A percentile compares a stretch with the other conserved stretches of the same genome.
These are phyloP conservation scores for Crocallis elinguaria DNA, from an alignment of 2,888 invertebrate species.

Conservation along the genomic window DNA sequence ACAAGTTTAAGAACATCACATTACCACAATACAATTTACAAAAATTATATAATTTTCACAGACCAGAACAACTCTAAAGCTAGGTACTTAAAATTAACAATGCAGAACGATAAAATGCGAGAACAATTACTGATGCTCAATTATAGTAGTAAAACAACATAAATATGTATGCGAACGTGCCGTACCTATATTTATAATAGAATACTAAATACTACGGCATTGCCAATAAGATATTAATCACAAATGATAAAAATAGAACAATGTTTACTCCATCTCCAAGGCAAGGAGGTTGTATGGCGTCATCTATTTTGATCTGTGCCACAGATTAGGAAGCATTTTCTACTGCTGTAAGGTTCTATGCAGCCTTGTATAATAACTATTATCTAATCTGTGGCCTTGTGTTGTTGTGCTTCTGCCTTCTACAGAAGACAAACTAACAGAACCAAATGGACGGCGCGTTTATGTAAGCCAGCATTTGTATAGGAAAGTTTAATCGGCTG, in stretches of 20 bases:
- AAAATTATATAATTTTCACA: no score
- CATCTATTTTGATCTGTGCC: slow-evolving; percentile 36
- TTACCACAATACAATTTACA: no score
- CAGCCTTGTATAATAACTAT: not conserved
- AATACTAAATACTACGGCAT: slow-evolving; percentile 20
- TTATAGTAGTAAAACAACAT: slow-evolving; percentile 22
- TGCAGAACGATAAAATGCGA: not conserved
- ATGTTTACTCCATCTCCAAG: slow-evolving; percentile 55
- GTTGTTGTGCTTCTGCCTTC: not conserved
- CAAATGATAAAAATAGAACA: slow-evolving; percentile 55
- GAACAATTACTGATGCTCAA: slow-evolving; percentile 13
- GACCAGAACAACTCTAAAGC: no score
- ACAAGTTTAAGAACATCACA: no score
- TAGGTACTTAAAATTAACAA: no score
- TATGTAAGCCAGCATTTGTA: no score
- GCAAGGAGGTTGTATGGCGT: slow-evolving; percentile 47
- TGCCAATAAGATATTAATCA: slow-evolving; percentile 50
- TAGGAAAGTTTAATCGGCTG: no score
- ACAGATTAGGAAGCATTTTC: slow-evolving; percentile 18
- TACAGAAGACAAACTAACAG: not conserved
- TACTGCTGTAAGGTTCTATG: not conserved
- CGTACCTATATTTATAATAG: slow-evolving; percentile 18
- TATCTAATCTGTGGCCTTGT: not conserved
- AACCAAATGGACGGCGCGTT: not conserved
- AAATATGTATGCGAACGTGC: slow-evolving; percentile 18